These are phyloP conservation scores for Drosophila elegans DNA, from an alignment of 1,140 invertebrate genomes.

Conservation along the genomic window DNA sequence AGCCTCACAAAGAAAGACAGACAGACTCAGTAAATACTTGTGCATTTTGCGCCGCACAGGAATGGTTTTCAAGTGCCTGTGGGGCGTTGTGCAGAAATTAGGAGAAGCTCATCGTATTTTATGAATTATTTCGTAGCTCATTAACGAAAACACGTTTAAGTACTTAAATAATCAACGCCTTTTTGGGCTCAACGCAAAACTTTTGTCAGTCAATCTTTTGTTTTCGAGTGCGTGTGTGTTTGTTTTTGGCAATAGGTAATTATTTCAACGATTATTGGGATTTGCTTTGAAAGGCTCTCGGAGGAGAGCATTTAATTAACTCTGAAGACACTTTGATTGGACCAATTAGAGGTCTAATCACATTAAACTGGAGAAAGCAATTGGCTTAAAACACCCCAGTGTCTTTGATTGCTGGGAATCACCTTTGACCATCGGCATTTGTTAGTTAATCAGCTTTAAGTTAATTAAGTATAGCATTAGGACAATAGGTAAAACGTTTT, in stretches of 20 bases:
- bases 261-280: constrained; percentile 59
- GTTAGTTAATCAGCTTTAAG: constrained; percentile 5
- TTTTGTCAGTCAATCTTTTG: constrained; percentile 25
- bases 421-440: not conserved
- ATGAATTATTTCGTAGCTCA: constrained; percentile 54
- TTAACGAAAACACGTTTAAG: constrained; percentile 62
- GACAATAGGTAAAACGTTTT: not conserved
- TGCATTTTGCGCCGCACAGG: constrained; percentile 6
- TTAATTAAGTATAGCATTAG: constrained; percentile 1
- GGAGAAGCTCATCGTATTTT: constrained; percentile 24
- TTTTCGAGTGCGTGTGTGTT: not conserved
- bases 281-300: constrained; percentile 26
- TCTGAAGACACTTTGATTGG: constrained; percentile 64
- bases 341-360: constrained; percentile 50
- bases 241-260: constrained; percentile 20
- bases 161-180: constrained; percentile 62
- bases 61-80: not conserved
- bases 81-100: not conserved
- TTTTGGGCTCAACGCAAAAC: constrained; percentile 8
- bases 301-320: constrained; percentile 56
- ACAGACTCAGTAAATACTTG: constrained; percentile 25
- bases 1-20: not conserved
- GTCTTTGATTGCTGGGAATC: not conserved
- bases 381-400: constrained; percentile 15
- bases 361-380: constrained; percentile 25